A percentile compares a stretch with the other conserved stretches of the same genome.
phyloP scores from a whole-genome alignment of 2,888 invertebrate genomes.

The Selenia dentaria region DNA sequence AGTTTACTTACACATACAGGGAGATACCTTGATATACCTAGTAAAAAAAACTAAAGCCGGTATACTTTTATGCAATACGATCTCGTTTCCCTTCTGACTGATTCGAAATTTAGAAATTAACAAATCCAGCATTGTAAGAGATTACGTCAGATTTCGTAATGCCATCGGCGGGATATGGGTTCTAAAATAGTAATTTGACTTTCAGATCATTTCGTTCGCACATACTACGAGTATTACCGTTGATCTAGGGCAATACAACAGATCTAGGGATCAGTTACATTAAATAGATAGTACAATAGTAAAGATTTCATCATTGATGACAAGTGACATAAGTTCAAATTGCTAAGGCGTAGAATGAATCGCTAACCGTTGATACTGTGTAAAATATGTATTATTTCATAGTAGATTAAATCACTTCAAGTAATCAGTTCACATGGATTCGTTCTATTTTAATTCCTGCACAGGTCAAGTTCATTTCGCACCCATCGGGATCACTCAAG shows the following conservation, averaged over 20 bases:
- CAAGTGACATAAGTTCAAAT: conserved; percentile 1
- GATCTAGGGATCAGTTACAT: too few species aligned
- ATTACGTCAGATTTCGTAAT: conserved; percentile 28
- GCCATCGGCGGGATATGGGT: conserved; percentile 16
- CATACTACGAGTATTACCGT: not conserved
- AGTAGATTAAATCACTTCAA: conserved; percentile 6
- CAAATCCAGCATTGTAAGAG: conserved; percentile 10
- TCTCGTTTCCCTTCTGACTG: conserved; percentile 3
- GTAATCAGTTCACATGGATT: conserved; percentile 20
- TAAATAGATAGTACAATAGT: too few species aligned
- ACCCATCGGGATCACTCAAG: not conserved
- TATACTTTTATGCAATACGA: conserved; percentile 9
- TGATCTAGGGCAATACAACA: conserved; percentile 2
- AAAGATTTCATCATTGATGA: too few species aligned
- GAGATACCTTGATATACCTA: too few species aligned
- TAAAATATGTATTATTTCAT: conserved; percentile 12
- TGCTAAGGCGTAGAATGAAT: conserved; percentile 1
- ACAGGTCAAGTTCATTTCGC: conserved; percentile 17
- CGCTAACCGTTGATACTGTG: not conserved
- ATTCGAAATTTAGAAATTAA: conserved; percentile 8
- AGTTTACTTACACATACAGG: too few species aligned
- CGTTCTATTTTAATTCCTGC: conserved; percentile 11
- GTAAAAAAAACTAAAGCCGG: too few species aligned
- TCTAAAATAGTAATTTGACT: conserved; percentile 28
- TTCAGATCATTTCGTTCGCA: conserved; percentile 11